Evolutionary conservation across 2,113 vertebrate genomes (phyloP).

Genomic region (Dipodomys stephensi): DNA sequence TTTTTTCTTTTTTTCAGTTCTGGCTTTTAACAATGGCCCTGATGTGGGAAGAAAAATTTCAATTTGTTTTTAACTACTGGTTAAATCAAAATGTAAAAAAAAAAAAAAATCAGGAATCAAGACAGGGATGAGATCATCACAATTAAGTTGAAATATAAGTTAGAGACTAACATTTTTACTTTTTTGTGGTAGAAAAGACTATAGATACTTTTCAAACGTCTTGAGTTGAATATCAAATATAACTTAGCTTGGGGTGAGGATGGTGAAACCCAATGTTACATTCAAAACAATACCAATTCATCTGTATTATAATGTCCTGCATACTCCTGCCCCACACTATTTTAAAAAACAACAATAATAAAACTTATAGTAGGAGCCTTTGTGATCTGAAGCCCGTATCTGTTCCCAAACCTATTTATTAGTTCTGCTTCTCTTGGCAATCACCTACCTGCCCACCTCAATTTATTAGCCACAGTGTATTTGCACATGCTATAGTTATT

Average conservation of each 20-base stretch:
- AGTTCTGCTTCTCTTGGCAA: not conserved
- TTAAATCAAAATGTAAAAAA: conserved; percentile 62
- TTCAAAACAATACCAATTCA: conserved; percentile 8
- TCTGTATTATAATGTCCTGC: not conserved
- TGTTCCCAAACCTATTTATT: not conserved
- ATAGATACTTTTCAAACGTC: not conserved
- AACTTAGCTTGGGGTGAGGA: not conserved
- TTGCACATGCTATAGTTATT: not conserved
- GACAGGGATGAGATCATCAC: not conserved
- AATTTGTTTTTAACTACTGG: conserved; percentile 29
- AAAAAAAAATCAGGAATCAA: conserved; percentile 46
- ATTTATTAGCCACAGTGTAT: conserved; percentile 9
- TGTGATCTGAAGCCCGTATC: not conserved
- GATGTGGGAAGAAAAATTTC: not conserved
- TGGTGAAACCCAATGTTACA: not conserved
- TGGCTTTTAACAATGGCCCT: conserved; percentile 31
- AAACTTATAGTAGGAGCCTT: not conserved
- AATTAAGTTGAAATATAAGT: conserved; percentile 35
- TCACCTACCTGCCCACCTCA: not conserved
- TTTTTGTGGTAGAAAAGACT: conserved; percentile 16
- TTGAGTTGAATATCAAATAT: conserved; percentile 35
- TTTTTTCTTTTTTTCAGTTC: not conserved
- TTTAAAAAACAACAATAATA: conserved; percentile 7
- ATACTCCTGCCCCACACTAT: not conserved
- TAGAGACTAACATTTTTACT: not conserved